Evolutionary conservation across 2,888 invertebrate genomes (phyloP), one percentile per base, ranked within the genome.

Genomic region (Protonemura montana): DNA sequence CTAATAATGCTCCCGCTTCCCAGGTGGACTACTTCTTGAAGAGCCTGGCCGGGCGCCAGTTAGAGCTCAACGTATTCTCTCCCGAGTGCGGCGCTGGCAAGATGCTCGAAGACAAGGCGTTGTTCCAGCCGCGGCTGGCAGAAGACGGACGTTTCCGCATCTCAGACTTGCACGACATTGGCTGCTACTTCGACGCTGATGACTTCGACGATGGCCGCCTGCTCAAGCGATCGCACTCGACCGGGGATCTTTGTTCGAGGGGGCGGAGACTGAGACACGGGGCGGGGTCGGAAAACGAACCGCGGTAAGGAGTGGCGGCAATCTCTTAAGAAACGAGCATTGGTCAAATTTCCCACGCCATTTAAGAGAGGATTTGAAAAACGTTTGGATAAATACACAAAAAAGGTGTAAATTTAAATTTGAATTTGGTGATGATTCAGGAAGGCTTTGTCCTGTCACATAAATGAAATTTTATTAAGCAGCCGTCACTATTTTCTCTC

Each of bases 61-160:
- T 85, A n/a, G 85, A 85, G 26, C 35, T 82, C 21, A 90, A 89
- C 85, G 89, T 90, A 87, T 89, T 90, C 76, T 89, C 89, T 26
- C 89, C 90, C 3, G 91, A 91, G 28, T 87, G 87, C 76, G 87
- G 87, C 25, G 82, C 86, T 2, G 87, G 86, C 86, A 87, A 87
- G 87, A 87, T 35, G 5, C 78, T 87, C 16, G 87, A 86, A 7
- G 90, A 90, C 10, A 89, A 90, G 87, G 91, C 91, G 84, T 86
- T 87, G 76, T 87, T 90, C 91, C 92, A 91, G 86, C 88, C 88
- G 16, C 86, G 88, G 21, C 85, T 87, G 26, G 89, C 89, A 25
- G 92, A 92, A 89, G 93, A 93, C 89, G 93, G 93, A 0, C 90
- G 92, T 28, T 93, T 93, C 89, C 91, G 92, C 89, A 93, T 93